Conservation (phyloP, 2,113 vertebrate species). For the Theristicus caerulescens region DNA sequence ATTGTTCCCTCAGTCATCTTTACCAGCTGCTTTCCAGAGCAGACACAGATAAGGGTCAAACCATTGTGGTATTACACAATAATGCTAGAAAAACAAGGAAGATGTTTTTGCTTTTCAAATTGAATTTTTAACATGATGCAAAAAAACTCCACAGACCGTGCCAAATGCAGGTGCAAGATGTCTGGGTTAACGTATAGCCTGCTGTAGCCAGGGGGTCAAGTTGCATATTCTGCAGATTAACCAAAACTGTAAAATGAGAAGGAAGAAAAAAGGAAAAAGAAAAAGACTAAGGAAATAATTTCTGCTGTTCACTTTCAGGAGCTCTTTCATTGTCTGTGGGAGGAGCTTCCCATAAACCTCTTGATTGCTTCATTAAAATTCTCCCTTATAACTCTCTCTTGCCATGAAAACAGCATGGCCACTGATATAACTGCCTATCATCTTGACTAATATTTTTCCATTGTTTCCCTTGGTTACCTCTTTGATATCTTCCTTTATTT, state of each 20-base stretch:
- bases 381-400: background rate
- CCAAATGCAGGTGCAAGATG: background rate
- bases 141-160: background rate
- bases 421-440: background rate
- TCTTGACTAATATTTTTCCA: background rate
- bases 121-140: background rate
- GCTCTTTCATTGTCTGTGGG: fast-evolving
- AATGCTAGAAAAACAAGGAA: background rate
- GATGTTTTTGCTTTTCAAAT: background rate
- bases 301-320: background rate
- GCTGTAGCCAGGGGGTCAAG: background rate
- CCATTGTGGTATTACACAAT: background rate
- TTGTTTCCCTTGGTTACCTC: background rate
- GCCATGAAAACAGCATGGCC: background rate
- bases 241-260: background rate
- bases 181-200: background rate
- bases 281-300: background rate
- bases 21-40: background rate
- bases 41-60: background rate
- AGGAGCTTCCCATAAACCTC: background rate
- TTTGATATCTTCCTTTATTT: background rate
- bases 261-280: background rate
- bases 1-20: background rate
- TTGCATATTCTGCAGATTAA: background rate
- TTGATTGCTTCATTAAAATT: slow-evolving; percentile 10